Evolutionary conservation across 2,797 vertebrate genomes (phyloP).

Genomic region (Oryzias sinensis): DNA sequence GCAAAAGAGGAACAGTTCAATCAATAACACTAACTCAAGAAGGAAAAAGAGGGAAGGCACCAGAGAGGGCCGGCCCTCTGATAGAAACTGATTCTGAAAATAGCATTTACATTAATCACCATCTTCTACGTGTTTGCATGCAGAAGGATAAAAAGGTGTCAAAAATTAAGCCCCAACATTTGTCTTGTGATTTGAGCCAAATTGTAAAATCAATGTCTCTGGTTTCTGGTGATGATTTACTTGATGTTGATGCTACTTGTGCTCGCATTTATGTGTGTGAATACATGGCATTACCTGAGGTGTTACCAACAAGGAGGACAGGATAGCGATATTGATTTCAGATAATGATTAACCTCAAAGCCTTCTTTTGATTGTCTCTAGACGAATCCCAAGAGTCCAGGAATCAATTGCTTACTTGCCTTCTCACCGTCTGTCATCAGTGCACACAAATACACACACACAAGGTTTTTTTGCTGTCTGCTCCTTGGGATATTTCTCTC

Average conservation of each 20-base stretch:
- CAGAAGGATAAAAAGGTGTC: slow-evolving; percentile 30
- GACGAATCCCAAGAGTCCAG: slow-evolving; percentile 68
- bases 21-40: slow-evolving; percentile 81
- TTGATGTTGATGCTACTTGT: slow-evolving; percentile 21
- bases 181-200: slow-evolving; percentile 13
- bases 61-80: slow-evolving; percentile 16
- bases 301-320: slow-evolving; percentile 50
- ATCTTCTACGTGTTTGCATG: slow-evolving; percentile 27
- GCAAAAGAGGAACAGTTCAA: slow-evolving; percentile 81
- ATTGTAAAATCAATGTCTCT: slow-evolving; percentile 21
- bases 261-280: slow-evolving; percentile 6
- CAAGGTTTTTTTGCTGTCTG: not conserved
- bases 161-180: slow-evolving; percentile 24
- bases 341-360: slow-evolving; percentile 84
- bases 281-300: slow-evolving; percentile 31
- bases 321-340: slow-evolving; percentile 77
- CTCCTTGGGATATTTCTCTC: slow-evolving; percentile 17
- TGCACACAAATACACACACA: slow-evolving; percentile 3
- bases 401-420: slow-evolving; percentile 65
- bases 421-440: slow-evolving; percentile 32
- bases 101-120: slow-evolving; percentile 25
- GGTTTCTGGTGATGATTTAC: slow-evolving; percentile 9
- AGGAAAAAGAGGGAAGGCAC: slow-evolving; percentile 32
- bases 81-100: slow-evolving; percentile 37
- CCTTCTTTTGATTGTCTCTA: slow-evolving; percentile 79